Percentiles rank a stretch among this genome's conserved stretches.
phyloP scores from a whole-genome alignment of 92 coral and sea anemone genomes.

The Zoanthus sansibaricus region DNA sequence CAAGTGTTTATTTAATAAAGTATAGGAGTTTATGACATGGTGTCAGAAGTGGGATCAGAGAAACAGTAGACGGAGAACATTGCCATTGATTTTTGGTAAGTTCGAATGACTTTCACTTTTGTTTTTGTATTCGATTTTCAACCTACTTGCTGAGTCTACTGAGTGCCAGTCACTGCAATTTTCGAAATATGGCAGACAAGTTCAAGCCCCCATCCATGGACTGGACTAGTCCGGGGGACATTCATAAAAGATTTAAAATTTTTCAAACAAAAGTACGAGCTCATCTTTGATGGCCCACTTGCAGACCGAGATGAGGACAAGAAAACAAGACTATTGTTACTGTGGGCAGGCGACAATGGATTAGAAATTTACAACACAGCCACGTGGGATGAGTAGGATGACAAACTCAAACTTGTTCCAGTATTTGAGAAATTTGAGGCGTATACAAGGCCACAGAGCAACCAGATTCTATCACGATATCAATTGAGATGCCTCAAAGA shows the following conservation, averaged over 20 bases:
- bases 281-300: constrained; percentile 69
- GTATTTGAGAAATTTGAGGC: constrained; percentile 56
- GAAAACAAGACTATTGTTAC: constrained; percentile 59
- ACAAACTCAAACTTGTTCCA: constrained; percentile 44
- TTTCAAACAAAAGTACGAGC: constrained; percentile 66
- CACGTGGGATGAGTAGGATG: constrained; percentile 46
- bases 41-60: constrained; percentile 22
- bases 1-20: background rate
- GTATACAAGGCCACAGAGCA: constrained; percentile 64
- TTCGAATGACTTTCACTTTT: constrained; percentile 1
- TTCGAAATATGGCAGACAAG: constrained; percentile 38
- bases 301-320: constrained; percentile 54
- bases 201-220: constrained; percentile 67
- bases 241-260: constrained; percentile 62
- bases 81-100: background rate
- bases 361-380: constrained; percentile 68
- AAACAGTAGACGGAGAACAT: constrained; percentile 4
- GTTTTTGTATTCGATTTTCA: constrained; percentile 30
- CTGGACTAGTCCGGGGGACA: constrained; percentile 73
- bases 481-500: constrained; percentile 69
- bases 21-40: constrained; percentile 32
- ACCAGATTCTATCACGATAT: constrained; percentile 60
- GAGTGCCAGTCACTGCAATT: constrained; percentile 30
- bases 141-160: background rate
- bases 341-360: constrained; percentile 70